Conservation (phyloP, 2,113 vertebrate genomes). For the Atlantisia rogersi region DNA sequence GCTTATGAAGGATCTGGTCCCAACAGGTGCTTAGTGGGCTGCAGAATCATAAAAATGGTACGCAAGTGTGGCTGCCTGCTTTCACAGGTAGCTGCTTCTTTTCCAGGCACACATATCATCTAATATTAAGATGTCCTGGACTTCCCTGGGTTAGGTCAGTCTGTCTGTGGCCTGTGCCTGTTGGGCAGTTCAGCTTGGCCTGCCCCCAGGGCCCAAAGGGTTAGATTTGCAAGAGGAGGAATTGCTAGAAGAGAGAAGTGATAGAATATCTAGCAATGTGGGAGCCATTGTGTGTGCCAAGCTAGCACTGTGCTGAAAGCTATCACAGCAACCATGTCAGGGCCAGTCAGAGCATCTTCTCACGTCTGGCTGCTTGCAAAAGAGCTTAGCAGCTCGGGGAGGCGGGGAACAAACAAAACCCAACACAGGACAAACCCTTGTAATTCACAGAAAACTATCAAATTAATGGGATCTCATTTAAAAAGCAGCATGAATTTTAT, state of each 20-base stretch:
- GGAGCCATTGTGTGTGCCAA: background rate
- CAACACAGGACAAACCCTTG: background rate
- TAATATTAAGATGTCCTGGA: accelerated
- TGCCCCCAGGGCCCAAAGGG: background rate
- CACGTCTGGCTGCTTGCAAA: background rate
- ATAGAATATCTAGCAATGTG: background rate
- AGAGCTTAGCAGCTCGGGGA: background rate
- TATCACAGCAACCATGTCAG: background rate
- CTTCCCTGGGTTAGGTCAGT: background rate
- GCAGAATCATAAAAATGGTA: background rate
- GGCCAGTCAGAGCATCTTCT: background rate
- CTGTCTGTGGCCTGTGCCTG: background rate
- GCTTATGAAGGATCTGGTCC: background rate
- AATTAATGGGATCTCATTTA: background rate
- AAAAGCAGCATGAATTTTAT: background rate
- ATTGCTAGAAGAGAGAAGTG: background rate
- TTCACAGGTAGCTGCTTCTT: background rate
- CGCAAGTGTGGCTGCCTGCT: background rate
- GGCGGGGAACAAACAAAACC: accelerated
- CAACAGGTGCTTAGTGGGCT: background rate
- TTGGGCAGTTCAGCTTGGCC: background rate
- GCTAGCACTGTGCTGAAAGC: background rate
- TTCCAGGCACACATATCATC: background rate
- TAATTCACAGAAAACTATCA: background rate
- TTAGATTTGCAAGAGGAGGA: background rate